These are phyloP conservation scores for Atractosteus spatula DNA, from an alignment of 2,113 vertebrate species.

Conservation along the genomic window DNA sequence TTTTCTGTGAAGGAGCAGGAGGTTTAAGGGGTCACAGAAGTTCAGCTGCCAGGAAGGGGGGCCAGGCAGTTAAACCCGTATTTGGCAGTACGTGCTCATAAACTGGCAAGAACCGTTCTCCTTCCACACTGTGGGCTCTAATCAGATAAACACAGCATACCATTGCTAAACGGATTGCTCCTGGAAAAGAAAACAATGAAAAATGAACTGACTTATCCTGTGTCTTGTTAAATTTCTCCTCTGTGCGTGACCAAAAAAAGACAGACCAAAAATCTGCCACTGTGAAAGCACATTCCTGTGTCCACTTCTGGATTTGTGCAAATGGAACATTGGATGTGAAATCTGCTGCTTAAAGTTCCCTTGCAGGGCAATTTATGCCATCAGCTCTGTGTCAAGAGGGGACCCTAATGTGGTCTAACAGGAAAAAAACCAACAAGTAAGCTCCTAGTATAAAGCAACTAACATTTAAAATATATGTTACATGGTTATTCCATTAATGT, in stretches of 20 bases:
- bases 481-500: too few relatives aligned
- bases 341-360: not conserved
- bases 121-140: constrained; percentile 55
- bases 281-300: not conserved
- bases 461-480: too few relatives aligned
- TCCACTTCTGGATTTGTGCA: not conserved
- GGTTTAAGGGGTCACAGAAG: constrained; percentile 56
- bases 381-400: too few relatives aligned
- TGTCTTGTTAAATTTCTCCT: constrained; percentile 55
- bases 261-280: not conserved
- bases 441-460: too few relatives aligned
- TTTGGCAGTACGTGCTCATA: constrained; percentile 44
- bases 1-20: constrained; percentile 41
- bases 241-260: constrained; percentile 57
- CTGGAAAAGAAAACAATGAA: constrained; percentile 61
- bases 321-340: not conserved
- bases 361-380: too few relatives aligned
- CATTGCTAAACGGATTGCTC: constrained; percentile 58
- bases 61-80: constrained; percentile 50
- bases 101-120: constrained; percentile 32
- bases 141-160: constrained; percentile 67
- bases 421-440: too few relatives aligned
- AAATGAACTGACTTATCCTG: constrained; percentile 60
- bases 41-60: constrained; percentile 42
- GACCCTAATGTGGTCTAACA: too few relatives aligned